Base-by-base conservation (phyloP, 2,888 invertebrate species). In the Eupithecia inturbata region DNA sequence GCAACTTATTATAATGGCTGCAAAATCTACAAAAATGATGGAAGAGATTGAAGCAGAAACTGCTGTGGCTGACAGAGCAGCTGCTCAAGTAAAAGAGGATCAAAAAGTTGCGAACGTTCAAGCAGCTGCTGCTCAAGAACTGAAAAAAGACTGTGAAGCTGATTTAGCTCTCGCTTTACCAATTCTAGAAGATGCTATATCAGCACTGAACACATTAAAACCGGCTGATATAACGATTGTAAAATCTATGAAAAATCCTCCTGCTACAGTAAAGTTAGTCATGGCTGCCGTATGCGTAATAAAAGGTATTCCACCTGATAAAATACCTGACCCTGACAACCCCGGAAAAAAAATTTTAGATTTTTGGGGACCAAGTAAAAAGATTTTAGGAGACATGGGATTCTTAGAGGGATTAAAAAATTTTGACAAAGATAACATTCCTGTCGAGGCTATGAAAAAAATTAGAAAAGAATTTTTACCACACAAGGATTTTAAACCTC, bases 251-350 rank as follows among this genome's bases (percentile, higher is more conserved):
- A 97, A 97, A 91, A 97, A 97, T 92, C 98, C 98, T 36, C 98
- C 98, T 16, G 95, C 96, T 76, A 96, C 97, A 22, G 96, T 98
- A 0, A 98, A 97, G 88, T 89, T 98, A 73, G 97, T 98, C 3
- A 97, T 98, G 97, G 97, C 97, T 16, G 97, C 97, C n/a, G 97
- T 98, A n/a, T 98, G 98, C 87, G 97, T 98, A 0, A 97, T 98
- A 95, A 96, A 97, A 89, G 97, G 96, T 78, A 94, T 97, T 67
- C 96, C 96, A 81, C 97, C 97, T 0, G 97, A 97, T 85, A 96
- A 96, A 89, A 95, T 97, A 60, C 96, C 96, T 31, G 97, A 97
- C 91, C 96, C 97, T 19, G 85, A 93, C 70, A 96, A 96, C 74
- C 95, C 95, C 33, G 96, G 96, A 0, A 95, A 95, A 85, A 96